Conservation (phyloP, 2,888 invertebrate genomes). For the Harpagoxenus sublaevis region DNA sequence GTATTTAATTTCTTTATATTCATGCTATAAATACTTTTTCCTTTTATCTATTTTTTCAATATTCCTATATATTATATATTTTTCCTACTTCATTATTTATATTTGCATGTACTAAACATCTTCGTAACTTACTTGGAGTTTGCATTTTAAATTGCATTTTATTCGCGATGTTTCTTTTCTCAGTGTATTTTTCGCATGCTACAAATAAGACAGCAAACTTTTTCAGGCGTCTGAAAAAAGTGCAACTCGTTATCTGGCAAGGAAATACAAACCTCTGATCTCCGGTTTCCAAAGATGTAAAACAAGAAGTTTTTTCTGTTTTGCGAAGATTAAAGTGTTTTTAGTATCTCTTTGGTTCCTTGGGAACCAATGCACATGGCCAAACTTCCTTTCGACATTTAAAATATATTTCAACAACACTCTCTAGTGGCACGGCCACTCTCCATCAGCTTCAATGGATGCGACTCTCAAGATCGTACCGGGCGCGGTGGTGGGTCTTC, state of each 20-base stretch:
- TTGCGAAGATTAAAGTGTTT: not conserved
- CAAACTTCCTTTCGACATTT: not conserved
- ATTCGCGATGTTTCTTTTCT: not conserved
- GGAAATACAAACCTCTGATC: conserved; percentile 7
- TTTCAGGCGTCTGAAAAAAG: not conserved
- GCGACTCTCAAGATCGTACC: conserved; percentile 51
- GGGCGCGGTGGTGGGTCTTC: conserved; percentile 43
- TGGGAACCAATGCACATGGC: not conserved
- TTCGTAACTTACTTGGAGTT: not conserved
- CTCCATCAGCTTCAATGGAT: conserved; percentile 35
- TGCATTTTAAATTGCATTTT: not conserved
- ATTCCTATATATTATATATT: not conserved
- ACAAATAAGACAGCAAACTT: not conserved
- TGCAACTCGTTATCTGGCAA: conserved; percentile 9
- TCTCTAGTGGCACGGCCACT: conserved; percentile 41
- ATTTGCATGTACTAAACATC: not conserved
- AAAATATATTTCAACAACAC: conserved; percentile 67
- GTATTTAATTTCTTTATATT: not conserved
- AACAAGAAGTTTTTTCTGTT: not conserved
- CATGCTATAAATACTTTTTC: not conserved
- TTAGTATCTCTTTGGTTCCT: not conserved
- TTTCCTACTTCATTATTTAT: not conserved
- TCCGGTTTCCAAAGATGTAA: conserved; percentile 13
- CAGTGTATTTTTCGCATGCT: not conserved
- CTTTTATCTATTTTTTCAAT: not conserved